Conservation (phyloP, 1,140 invertebrate genomes). For the Alviniconcha marisindica region DNA sequence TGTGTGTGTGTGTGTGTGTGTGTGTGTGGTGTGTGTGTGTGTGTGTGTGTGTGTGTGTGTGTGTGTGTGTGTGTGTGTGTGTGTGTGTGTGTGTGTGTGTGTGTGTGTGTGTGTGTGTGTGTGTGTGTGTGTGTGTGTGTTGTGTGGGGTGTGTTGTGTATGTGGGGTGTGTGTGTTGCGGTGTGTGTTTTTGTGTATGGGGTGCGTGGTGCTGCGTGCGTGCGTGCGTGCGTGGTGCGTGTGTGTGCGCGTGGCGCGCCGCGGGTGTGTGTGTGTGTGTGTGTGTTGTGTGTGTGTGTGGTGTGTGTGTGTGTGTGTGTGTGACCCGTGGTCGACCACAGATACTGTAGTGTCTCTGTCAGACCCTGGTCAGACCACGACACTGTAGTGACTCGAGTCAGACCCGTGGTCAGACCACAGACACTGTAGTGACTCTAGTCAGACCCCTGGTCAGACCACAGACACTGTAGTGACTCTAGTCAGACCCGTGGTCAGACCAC, state of each 20-base stretch:
- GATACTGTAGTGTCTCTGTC: no score
- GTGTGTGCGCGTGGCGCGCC: not conserved
- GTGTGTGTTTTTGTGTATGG: constrained; percentile 21
- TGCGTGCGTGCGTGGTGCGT: not conserved
- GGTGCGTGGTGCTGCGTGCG: not conserved
- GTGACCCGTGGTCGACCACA: no score
- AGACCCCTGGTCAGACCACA: no score
- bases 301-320: constrained; percentile 1
- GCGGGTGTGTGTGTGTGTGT: no score
- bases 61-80: constrained; percentile 19
- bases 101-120: constrained; percentile 9
- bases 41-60: not conserved
- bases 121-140: not conserved
- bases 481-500: no score
- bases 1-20: not conserved
- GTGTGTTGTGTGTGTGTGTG: no score
- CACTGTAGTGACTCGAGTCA: no score
- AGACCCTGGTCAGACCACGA: no score
- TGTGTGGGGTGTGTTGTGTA: not conserved
- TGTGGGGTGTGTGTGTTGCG: not conserved
- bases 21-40: not conserved
- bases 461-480: no score
- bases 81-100: constrained; percentile 16
- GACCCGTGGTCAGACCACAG: no score
- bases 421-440: no score